Evolutionary conservation across 2,113 vertebrate species (phyloP).

Genomic region (Scomber japonicus): DNA sequence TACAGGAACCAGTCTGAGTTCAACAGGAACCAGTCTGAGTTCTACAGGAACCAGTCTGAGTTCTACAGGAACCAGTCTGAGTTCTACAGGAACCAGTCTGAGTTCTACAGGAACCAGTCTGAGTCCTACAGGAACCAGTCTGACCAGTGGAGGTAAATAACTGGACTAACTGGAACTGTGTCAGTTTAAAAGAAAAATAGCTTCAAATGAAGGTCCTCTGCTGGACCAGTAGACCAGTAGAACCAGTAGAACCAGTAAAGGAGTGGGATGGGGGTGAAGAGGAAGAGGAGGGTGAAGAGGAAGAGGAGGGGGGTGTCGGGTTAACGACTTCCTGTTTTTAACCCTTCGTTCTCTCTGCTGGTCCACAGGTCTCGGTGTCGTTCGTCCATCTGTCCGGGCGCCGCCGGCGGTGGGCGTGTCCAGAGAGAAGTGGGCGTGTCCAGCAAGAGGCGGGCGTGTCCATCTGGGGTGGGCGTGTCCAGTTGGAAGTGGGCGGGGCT

Average conservation of each 20-base stretch:
- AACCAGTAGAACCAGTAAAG: not conserved
- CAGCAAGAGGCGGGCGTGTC: slow-evolving; percentile 13
- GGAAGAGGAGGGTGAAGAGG: slow-evolving; percentile 2
- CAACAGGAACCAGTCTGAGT: too few species aligned
- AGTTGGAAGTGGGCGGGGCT: not conserved
- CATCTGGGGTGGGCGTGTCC: slow-evolving; percentile 28
- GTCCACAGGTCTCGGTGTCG: slow-evolving; percentile 46
- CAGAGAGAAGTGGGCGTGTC: slow-evolving; percentile 24
- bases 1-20: too few species aligned
- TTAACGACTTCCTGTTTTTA: slow-evolving; percentile 76
- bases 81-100: too few species aligned
- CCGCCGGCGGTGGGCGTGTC: too few species aligned
- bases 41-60: too few species aligned
- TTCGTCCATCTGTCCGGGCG: slow-evolving; percentile 23
- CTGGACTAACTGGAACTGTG: too few species aligned
- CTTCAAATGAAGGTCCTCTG: too few species aligned
- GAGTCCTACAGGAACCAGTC: too few species aligned
- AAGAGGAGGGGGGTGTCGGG: slow-evolving; percentile 61
- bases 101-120: too few species aligned
- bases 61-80: too few species aligned
- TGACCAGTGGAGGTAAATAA: too few species aligned
- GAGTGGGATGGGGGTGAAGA: not conserved
- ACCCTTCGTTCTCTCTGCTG: slow-evolving; percentile 25
- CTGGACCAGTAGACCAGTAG: slow-evolving; percentile 13
- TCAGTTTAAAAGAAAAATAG: too few species aligned